Evolutionary conservation across 2,797 vertebrate genomes (phyloP), one percentile per base, ranked within the genome.

Genomic region (Merluccius polli): DNA sequence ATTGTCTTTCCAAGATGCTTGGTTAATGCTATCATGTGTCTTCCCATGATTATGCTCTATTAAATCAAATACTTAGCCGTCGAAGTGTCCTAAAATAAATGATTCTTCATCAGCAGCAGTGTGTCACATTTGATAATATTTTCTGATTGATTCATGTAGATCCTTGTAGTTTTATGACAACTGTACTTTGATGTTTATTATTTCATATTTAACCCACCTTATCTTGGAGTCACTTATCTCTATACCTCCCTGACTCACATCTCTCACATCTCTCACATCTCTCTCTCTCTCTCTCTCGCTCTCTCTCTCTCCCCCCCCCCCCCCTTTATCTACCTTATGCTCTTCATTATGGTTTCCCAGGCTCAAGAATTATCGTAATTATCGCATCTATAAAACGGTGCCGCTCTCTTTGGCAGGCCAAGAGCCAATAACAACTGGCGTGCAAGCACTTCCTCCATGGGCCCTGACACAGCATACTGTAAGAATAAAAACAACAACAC

Each of bases 401-500:
- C n/a, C 1, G n/a, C 12, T 65, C 27, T 27, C 24, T 27, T 27
- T 11, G n/a, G 59, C 59, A 65, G 12, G 10, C 31, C 13, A 2
- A 30, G 15, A 69, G 29, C 67, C 29, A 30, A 32, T 69, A 69
- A 32, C 67, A 68, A 68, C 65, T 29, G 9, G 65, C 12, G 13
- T 69, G 67, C 16, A 10, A 32, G 59, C 59, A 27, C 52, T 59
- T 59, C 52, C 52, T 65, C n/a, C 59, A 27, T 27, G 59, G 59
- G 67, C 67, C 65, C 67, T 69, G 67, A 69, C 67, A 30, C 29
- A 31, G 67, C 67, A 79, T 79, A 59, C 6, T 59, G 21, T 82
- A 75, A 32, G 63, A 4, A 74, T 31, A 83, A 81, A 76, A 4
- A 69, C 30, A 69, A n/a, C 21, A 7, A 65, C 59, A 65, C 52